Evolutionary conservation across 2,888 invertebrate species (phyloP).

Genomic region (Dolomedes plantarius): DNA sequence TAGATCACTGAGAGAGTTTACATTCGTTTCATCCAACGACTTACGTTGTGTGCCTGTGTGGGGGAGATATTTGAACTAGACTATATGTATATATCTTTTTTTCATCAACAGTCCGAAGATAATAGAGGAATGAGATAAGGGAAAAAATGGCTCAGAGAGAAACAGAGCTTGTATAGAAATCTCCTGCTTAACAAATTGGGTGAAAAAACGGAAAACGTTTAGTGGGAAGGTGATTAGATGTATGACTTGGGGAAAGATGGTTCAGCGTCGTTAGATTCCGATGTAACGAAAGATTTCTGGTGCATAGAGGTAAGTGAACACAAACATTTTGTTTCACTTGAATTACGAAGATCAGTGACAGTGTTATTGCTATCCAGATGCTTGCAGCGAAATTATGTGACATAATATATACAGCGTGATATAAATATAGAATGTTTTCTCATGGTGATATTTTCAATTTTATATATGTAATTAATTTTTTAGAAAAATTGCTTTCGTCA

Average conservation of each 20-base stretch:
- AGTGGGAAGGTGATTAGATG: neutral
- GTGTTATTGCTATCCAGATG: neutral
- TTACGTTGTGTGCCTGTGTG: neutral
- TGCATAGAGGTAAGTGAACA: neutral
- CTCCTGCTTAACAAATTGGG: neutral
- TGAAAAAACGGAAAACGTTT: neutral
- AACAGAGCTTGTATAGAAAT: neutral
- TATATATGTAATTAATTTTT: too few species aligned
- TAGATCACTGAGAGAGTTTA: neutral
- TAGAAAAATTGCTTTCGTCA: too few species aligned
- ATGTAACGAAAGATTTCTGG: neutral
- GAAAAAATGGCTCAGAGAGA: neutral
- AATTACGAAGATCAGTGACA: too few species aligned
- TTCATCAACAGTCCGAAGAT: neutral
- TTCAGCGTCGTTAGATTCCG: neutral
- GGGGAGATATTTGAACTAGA: conserved; percentile 13
- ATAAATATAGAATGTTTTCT: too few species aligned
- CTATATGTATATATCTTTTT: neutral
- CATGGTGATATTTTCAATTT: too few species aligned
- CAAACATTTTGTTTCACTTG: too few species aligned
- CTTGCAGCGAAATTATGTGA: too few species aligned
- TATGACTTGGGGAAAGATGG: neutral
- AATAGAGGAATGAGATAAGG: conserved; percentile 5
- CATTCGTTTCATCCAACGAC: neutral
- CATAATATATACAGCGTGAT: too few species aligned